Evolutionary conservation across 2,113 vertebrate genomes (phyloP).

Genomic region (Mustela nigripes): DNA sequence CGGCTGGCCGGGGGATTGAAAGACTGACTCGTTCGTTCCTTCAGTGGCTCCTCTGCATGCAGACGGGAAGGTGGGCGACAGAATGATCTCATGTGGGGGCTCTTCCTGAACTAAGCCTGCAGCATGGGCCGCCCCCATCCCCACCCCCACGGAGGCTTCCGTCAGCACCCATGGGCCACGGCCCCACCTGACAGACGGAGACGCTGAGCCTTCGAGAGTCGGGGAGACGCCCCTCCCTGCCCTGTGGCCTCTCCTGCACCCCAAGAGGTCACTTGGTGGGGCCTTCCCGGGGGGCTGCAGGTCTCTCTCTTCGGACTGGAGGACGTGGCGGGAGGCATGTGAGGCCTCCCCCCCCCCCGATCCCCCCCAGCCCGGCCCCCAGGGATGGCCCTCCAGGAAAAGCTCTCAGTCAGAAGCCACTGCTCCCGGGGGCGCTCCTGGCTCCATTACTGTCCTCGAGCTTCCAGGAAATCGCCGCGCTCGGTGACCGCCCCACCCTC

Average conservation of each 20-base stretch:
- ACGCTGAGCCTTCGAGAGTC: background rate
- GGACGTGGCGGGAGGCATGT: rapidly evolving
- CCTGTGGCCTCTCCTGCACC: background rate
- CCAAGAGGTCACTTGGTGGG: background rate
- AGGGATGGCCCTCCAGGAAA: background rate
- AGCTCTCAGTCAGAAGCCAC: slow-evolving; percentile 28
- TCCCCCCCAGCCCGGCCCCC: background rate
- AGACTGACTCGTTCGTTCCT: background rate
- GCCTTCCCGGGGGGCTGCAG: background rate
- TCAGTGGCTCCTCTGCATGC: background rate
- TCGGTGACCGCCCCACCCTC: background rate
- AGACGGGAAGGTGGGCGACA: too few relatives aligned
- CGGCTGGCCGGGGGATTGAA: rapidly evolving
- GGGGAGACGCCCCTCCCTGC: background rate
- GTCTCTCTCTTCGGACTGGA: background rate
- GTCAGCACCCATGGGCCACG: rapidly evolving
- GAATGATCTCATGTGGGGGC: rapidly evolving
- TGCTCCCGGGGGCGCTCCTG: background rate
- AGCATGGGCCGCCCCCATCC: background rate
- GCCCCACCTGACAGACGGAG: background rate
- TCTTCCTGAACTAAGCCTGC: background rate
- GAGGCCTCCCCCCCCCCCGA: background rate
- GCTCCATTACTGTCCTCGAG: background rate
- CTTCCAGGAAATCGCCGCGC: background rate
- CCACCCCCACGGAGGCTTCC: rapidly evolving